These are phyloP conservation scores for Elgaria multicarinata DNA, from an alignment of 2,113 vertebrate species.

Conservation along the genomic window DNA sequence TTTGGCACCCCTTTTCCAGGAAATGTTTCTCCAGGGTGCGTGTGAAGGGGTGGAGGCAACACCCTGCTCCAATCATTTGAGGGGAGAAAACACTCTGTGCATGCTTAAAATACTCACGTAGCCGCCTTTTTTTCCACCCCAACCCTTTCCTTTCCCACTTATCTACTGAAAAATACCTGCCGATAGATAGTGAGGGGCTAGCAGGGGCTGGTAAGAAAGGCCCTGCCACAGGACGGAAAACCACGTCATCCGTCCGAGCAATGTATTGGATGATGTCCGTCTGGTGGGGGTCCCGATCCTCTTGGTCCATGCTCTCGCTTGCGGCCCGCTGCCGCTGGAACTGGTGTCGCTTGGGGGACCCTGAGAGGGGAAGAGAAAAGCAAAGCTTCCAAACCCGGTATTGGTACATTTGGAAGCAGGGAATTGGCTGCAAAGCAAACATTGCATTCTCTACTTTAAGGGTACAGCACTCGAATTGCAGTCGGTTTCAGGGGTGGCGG, in stretches of 20 bases:
- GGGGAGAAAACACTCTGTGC: too few species aligned
- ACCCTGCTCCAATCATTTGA: too few species aligned
- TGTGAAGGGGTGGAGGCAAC: too few species aligned
- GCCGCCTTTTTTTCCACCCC: background rate
- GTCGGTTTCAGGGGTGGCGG: too few species aligned
- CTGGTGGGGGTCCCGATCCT: slow-evolving; percentile 83
- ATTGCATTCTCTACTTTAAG: too few species aligned
- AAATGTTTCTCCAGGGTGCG: too few species aligned
- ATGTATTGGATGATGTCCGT: slow-evolving; percentile 96
- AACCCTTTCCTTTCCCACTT: slow-evolving; percentile 62
- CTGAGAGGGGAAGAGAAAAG: slow-evolving; percentile 52
- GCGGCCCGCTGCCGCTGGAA: slow-evolving; percentile 96
- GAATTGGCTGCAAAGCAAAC: too few species aligned
- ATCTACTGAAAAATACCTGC: slow-evolving; percentile 95
- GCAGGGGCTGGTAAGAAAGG: slow-evolving; percentile 83
- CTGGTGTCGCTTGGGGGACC: slow-evolving; percentile 93
- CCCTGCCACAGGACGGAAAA: slow-evolving; percentile 77
- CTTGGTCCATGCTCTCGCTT: slow-evolving; percentile 95
- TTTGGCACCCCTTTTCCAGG: too few species aligned
- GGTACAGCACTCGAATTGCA: too few species aligned
- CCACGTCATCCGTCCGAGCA: slow-evolving; percentile 81
- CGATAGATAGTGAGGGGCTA: slow-evolving; percentile 92
- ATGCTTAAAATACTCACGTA: too few species aligned
- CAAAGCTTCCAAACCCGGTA: too few species aligned
- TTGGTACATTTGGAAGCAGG: background rate